These are phyloP conservation scores for Apamea sordens DNA, from an alignment of 2,888 invertebrate genomes.

Conservation along the genomic window DNA sequence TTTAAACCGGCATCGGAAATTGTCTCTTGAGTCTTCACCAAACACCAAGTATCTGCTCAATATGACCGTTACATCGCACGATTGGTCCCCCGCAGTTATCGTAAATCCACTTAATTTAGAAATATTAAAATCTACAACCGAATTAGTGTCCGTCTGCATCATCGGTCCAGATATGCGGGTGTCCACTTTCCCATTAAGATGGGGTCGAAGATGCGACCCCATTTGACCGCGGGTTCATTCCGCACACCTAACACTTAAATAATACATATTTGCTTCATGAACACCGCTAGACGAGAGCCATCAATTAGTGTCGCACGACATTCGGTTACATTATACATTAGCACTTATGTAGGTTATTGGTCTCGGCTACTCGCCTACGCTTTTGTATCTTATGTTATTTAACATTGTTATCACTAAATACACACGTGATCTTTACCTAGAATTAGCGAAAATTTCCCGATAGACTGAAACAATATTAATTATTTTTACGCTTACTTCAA, in stretches of 20 bases:
- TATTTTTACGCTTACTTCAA: conserved; percentile 3
- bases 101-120: conserved; percentile 78
- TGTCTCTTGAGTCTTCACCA: conserved; percentile 10
- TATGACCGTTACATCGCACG: conserved; percentile 57
- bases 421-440: conserved; percentile 12
- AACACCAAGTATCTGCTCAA: conserved; percentile 29
- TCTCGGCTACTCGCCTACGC: conserved; percentile 28
- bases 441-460: conserved; percentile 9
- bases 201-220: conserved; percentile 78
- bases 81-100: conserved; percentile 71
- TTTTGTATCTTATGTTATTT: conserved; percentile 55
- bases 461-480: background rate
- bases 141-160: conserved; percentile 76
- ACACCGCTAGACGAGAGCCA: conserved; percentile 74
- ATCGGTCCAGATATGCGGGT: conserved; percentile 82
- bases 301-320: conserved; percentile 79
- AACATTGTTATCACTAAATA: conserved; percentile 38
- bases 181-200: conserved; percentile 82
- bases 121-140: conserved; percentile 77
- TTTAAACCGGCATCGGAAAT: conserved; percentile 28
- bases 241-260: conserved; percentile 72
- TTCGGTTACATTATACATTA: conserved; percentile 68
- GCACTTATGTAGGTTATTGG: conserved; percentile 63
- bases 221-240: conserved; percentile 69
- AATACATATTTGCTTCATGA: conserved; percentile 69